These are phyloP conservation scores for Spea multiplicata DNA, from an alignment of 2,113 vertebrate species.

Conservation along the genomic window DNA sequence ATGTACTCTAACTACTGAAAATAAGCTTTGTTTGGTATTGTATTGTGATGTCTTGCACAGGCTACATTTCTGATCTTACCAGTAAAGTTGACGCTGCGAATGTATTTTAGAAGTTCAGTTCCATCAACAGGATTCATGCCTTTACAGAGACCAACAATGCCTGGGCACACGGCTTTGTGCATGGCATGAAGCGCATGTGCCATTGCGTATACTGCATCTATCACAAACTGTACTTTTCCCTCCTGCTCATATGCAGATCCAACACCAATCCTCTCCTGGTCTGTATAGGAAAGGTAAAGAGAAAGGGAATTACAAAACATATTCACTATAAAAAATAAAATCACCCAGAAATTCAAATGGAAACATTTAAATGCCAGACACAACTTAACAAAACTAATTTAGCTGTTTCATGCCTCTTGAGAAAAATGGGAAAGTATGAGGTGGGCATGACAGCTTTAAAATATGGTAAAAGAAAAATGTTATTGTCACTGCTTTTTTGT, in stretches of 20 bases:
- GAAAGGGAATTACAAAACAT: neutral
- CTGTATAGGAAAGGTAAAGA: constrained; percentile 59
- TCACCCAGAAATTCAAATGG: too few species aligned
- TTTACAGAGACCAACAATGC: constrained; percentile 84
- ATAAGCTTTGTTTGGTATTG: too few species aligned
- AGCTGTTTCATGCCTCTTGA: too few species aligned
- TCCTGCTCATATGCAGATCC: constrained; percentile 91
- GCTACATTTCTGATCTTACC: constrained; percentile 63
- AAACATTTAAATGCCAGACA: too few species aligned
- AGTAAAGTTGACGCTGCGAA: constrained; percentile 91
- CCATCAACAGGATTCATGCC: constrained; percentile 88
- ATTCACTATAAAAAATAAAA: too few species aligned
- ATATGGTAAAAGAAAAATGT: too few species aligned
- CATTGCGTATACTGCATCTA: constrained; percentile 90
- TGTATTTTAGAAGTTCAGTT: constrained; percentile 87
- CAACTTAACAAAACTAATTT: too few species aligned
- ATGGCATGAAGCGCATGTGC: constrained; percentile 90
- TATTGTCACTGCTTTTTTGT: too few species aligned
- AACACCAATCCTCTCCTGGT: constrained; percentile 88
- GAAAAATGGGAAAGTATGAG: too few species aligned
- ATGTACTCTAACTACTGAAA: too few species aligned
- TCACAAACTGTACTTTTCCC: constrained; percentile 94
- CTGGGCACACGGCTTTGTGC: constrained; percentile 86
- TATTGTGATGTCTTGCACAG: too few species aligned
- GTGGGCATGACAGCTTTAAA: too few species aligned